phyloP scores from a whole-genome alignment of 2,888 invertebrate species.

The Pseudococcus viburni region DNA sequence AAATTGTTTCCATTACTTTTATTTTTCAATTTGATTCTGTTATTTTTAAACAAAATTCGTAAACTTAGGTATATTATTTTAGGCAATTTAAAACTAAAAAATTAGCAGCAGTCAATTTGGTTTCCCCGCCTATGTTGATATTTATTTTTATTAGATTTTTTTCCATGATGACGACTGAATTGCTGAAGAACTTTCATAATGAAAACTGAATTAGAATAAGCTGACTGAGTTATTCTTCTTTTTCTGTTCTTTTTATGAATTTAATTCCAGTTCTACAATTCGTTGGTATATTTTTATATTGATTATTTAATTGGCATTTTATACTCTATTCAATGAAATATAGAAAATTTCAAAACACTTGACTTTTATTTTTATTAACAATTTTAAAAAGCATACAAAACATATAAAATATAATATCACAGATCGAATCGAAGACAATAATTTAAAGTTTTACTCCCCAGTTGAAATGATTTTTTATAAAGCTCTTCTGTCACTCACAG shows the following conservation, averaged over 20 bases:
- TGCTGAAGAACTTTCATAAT: background rate
- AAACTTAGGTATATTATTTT: too few relatives aligned
- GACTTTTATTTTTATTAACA: background rate
- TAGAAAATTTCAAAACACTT: background rate
- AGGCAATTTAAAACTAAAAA: too few relatives aligned
- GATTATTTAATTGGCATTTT: too few relatives aligned
- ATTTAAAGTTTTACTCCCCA: background rate
- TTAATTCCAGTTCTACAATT: background rate
- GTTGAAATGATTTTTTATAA: background rate
- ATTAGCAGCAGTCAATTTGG: conserved; percentile 58
- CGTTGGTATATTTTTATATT: too few relatives aligned
- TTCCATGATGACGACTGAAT: background rate
- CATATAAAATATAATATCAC: conserved; percentile 2
- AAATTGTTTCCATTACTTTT: too few relatives aligned
- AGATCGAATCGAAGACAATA: background rate
- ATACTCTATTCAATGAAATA: background rate
- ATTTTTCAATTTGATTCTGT: too few relatives aligned
- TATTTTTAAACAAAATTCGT: too few relatives aligned
- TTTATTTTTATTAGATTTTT: too few relatives aligned
- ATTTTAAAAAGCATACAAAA: background rate
- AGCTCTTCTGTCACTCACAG: background rate
- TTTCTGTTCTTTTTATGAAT: background rate
- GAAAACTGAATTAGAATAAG: background rate
- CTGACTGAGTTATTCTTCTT: background rate
- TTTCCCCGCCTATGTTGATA: conserved; percentile 41